These are phyloP conservation scores for Protophormia terraenovae DNA, from an alignment of 2,888 invertebrate species.

Conservation along the genomic window DNA sequence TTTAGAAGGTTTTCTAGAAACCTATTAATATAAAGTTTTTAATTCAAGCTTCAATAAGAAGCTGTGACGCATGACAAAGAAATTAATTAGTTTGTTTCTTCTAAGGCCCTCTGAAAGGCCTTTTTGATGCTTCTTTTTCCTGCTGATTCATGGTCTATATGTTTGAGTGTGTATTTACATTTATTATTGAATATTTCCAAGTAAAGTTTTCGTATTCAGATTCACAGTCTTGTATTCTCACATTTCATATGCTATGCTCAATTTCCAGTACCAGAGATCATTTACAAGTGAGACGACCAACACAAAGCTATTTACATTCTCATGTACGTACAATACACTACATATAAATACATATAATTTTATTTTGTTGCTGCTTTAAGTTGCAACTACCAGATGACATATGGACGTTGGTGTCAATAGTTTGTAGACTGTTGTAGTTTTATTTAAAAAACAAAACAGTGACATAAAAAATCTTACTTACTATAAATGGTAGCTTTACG, in stretches of 20 bases:
- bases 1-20: too few species aligned
- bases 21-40: too few species aligned
- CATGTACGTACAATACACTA: too few species aligned
- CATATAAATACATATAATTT: too few species aligned
- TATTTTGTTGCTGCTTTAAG: not conserved
- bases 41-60: too few species aligned
- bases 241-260: slow-evolving; percentile 21
- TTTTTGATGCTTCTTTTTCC: too few species aligned
- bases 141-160: too few species aligned
- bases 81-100: too few species aligned
- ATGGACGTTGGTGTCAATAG: not conserved
- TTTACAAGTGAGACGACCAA: not conserved
- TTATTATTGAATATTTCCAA: slow-evolving; percentile 16
- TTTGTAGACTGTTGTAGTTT: not conserved
- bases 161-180: not conserved
- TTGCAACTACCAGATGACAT: slow-evolving; percentile 1
- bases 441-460: not conserved
- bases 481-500: not conserved
- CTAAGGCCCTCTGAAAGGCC: too few species aligned
- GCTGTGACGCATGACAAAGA: too few species aligned
- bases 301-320: too few species aligned
- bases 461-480: not conserved
- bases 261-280: not conserved
- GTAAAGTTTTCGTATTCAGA: slow-evolving; percentile 3
- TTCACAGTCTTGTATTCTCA: not conserved